These are phyloP conservation scores for Pterobdella sp. DNA, from an alignment of 2,888 invertebrate species.

Conservation along the genomic window DNA sequence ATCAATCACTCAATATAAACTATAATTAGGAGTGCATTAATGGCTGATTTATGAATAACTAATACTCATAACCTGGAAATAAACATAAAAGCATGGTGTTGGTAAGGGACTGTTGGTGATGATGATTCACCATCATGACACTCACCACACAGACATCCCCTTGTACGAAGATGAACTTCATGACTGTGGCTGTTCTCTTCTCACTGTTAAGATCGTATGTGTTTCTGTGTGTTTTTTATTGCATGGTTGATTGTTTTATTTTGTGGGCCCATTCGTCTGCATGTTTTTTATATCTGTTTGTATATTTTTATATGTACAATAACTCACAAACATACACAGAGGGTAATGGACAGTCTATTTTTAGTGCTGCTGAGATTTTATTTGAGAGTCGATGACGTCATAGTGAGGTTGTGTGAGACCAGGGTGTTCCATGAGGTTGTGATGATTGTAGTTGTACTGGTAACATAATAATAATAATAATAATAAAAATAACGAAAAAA, in stretches of 20 bases:
- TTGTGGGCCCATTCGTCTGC: not conserved
- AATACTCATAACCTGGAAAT: no score
- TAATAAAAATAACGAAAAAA: not conserved
- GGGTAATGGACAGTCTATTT: constrained; percentile 90
- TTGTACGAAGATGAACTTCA: constrained; percentile 96
- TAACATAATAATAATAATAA: not conserved
- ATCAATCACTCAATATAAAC: no score
- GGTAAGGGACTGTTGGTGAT: no score
- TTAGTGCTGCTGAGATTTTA: constrained; percentile 83
- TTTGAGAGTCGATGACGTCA: constrained; percentile 83
- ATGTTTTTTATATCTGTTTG: not conserved
- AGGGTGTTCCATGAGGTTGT: constrained; percentile 47
- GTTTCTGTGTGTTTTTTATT: not conserved
- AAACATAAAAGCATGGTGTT: no score
- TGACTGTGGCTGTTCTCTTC: constrained; percentile 87
- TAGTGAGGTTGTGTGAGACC: constrained; percentile 79
- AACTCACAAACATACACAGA: no score
- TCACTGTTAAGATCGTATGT: constrained; percentile 81
- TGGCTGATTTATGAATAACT: no score
- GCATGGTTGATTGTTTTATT: not conserved
- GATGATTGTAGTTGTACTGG: not conserved
- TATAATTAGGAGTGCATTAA: no score
- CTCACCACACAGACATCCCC: no score
- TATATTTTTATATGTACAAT: not conserved
- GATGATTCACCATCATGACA: no score